Evolutionary conservation across 2,888 invertebrate genomes (phyloP), one percentile per base, ranked within the genome.

Genomic region (Ophonus ardosiacus): DNA sequence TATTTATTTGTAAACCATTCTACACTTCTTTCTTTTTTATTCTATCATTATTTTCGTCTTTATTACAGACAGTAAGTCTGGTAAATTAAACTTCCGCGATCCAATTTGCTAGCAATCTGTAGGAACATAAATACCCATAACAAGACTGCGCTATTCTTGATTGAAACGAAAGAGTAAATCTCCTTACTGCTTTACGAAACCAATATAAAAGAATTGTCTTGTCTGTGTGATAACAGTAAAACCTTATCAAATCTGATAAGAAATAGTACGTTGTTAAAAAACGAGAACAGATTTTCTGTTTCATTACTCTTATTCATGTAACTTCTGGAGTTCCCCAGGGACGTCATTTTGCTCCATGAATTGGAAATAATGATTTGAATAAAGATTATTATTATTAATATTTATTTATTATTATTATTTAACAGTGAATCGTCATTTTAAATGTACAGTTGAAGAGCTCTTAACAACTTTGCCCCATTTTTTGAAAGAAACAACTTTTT

Each of bases 111-210:
- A 31, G 59, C 15, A 61, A 61, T 61, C 8, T 51, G 2, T 61
- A 8, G 7, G 8, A 18, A 61, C 59, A 61, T 61, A 61, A 61
- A 61, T 61, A 61, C 59, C 6, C 17, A 61, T 61, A 17, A 61
- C 18, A 61, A 15, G 8, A 7, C 15, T 8, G 7, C 18, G 7
- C 2, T 4, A 8, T 56, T 4, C 17, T 18, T 61, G 59, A 61
- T 61, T 61, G 59, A 61, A 61, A 61, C n/a, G 21, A 18, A 61
- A 18, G 59, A 61, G 18, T 3, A 15, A 61, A 61, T 61, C 59
- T 18, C 5, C 59, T 61, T 61, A 61, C n/a, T 18, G 7, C 5
- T 18, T 61, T 61, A 61, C n/a, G 6, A 15, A 4, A 6, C 59
- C 59, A 61, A 61, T 61, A 61, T 18, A 61, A 15, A 18, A 15